Conservation (phyloP, 2,113 vertebrate species). For the Rhadina sibilatrix region DNA sequence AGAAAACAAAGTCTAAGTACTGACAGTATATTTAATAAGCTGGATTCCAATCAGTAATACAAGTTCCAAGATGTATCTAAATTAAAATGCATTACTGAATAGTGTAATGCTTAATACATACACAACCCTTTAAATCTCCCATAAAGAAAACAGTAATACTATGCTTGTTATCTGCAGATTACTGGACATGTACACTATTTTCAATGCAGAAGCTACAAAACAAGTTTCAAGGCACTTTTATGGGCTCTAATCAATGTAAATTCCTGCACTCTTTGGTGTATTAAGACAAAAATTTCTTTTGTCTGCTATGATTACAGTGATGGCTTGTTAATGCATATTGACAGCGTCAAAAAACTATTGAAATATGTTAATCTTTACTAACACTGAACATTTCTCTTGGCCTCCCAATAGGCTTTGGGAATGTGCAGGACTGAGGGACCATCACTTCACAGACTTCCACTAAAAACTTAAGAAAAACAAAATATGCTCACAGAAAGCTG, state of each 20-base stretch:
- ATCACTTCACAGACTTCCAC: neutral
- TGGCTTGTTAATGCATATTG: neutral
- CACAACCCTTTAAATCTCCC: neutral
- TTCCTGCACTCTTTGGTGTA: neutral
- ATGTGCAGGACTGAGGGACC: neutral
- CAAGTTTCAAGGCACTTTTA: neutral
- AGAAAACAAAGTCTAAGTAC: neutral
- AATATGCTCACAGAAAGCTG: slow-evolving; percentile 90
- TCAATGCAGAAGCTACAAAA: neutral
- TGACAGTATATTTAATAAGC: neutral
- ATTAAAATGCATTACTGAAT: neutral
- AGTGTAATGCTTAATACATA: neutral
- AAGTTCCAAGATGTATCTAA: neutral
- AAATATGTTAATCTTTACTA: neutral
- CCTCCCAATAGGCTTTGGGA: neutral
- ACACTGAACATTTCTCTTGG: neutral
- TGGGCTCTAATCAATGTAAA: neutral
- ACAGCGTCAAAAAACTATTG: neutral
- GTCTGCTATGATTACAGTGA: neutral
- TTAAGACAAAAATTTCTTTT: neutral
- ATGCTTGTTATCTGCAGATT: neutral
- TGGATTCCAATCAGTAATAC: neutral
- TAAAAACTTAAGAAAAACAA: neutral
- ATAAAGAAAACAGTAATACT: neutral
- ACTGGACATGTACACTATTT: neutral